Evolutionary conservation across 2,888 invertebrate species (phyloP).

Genomic region (Drosophila pegasa): DNA sequence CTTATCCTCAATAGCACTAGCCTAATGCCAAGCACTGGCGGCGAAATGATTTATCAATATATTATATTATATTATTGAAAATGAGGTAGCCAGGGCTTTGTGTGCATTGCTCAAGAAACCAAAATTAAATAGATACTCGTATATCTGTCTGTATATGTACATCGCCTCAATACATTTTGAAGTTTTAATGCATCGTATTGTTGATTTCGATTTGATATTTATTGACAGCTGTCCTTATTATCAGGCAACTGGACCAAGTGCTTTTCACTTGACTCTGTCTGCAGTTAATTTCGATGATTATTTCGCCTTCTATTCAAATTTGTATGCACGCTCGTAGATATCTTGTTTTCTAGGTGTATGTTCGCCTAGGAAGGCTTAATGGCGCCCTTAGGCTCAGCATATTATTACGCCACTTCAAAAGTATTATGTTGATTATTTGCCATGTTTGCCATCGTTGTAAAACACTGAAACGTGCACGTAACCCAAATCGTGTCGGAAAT

Average conservation of each 20-base stretch:
- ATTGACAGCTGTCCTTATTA: no score
- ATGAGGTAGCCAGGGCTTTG: no score
- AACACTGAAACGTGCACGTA: conserved; percentile 69
- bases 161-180: neutral
- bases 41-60: no score
- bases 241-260: neutral
- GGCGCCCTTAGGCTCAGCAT: conserved; percentile 60
- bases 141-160: neutral
- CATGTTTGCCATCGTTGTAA: conserved; percentile 74
- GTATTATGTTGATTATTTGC: conserved; percentile 70
- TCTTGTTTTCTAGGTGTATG: conserved; percentile 40
- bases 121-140: neutral
- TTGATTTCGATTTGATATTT: neutral
- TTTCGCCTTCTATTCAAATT: conserved; percentile 53
- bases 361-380: conserved; percentile 37
- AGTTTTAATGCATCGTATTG: neutral
- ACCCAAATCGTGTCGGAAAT: neutral
- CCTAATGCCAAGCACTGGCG: neutral
- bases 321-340: conserved; percentile 31
- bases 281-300: conserved; percentile 52
- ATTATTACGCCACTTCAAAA: conserved; percentile 67
- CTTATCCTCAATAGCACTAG: neutral
- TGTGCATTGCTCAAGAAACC: neutral
- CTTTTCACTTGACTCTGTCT: conserved; percentile 7
- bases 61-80: no score